Base-by-base conservation (phyloP, 2,797 vertebrate species). In the Ambastaia sidthimunki region DNA sequence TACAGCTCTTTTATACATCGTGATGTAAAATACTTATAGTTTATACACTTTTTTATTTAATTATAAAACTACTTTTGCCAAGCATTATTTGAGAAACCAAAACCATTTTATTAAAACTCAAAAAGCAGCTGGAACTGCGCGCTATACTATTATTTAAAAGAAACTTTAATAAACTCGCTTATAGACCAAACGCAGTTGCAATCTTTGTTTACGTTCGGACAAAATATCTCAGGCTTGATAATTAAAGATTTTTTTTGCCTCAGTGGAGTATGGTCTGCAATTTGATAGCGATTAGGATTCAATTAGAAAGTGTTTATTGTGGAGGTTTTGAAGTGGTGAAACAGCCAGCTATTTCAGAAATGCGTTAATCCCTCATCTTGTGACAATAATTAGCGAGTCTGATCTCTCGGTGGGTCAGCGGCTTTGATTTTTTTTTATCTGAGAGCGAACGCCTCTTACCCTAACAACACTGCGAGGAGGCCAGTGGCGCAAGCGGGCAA, bases 301-400 rank as follows among this genome's bases (percentile, higher is more conserved):
- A 97, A 99, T 99, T 98, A 98, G 94, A 96, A 99, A 96, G 96
- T 93, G 95, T 96, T 99, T 98, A 97, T 96, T 94, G 93, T 89
- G 89, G 93, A 82, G 86, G 93, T 87, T 92, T 94, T 95, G 93
- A 89, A 89, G 90, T 90, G 93, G 93, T 95, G 97, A 98, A 97
- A 97, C 96, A 98, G 94, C 90, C 96, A 97, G 95, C 94, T 97
- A 99, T 98, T 97, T 91, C 95, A 98, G 96, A 96, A 97, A 99
- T 99, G 97, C 94, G 91, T 85, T 98, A 99, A 99, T 98, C 97
- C 96, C 89, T 90, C 94, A 94, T 96, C 97, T 98, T 99, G 96
- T 99, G 98, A 99, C 96, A 94, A 96, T 96, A 95, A 97, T 98
- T 97, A 98, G 94, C 91, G 91, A 90, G 92, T 93, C 93, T 95